Evolutionary conservation across 2,888 invertebrate species (phyloP).

Genomic region (Drosophila planitibia): DNA sequence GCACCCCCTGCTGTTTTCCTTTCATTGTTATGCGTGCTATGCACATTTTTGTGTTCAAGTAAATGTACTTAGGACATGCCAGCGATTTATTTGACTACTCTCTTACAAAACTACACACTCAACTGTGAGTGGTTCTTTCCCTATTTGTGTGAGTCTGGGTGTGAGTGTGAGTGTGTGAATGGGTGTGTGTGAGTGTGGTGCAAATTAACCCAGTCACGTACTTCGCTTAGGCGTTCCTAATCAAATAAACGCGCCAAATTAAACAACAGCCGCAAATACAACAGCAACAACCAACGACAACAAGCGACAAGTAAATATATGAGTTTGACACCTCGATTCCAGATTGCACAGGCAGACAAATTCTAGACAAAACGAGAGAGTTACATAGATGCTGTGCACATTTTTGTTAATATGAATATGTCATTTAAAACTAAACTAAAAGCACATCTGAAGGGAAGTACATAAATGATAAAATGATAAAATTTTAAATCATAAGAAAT

Average conservation of each 20-base stretch:
- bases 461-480: no score
- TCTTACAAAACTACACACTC: slow-evolving; percentile 36
- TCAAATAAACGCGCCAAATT: slow-evolving; percentile 80
- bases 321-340: slow-evolving; percentile 68
- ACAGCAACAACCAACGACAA: slow-evolving; percentile 38
- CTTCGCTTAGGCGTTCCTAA: slow-evolving; percentile 73
- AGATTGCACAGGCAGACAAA: slow-evolving; percentile 27
- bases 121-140: slow-evolving; percentile 2
- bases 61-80: slow-evolving; percentile 67
- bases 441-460: background rate
- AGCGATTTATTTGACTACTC: slow-evolving; percentile 73
- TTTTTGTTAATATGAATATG: background rate
- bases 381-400: slow-evolving; percentile 13
- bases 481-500: no score
- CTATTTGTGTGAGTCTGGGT: background rate
- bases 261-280: slow-evolving; percentile 60
- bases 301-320: slow-evolving; percentile 69
- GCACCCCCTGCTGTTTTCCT: slow-evolving; percentile 30
- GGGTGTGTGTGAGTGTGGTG: slow-evolving; percentile 13
- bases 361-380: background rate
- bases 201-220: slow-evolving; percentile 78
- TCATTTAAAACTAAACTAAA: background rate
- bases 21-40: slow-evolving; percentile 74
- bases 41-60: slow-evolving; percentile 65
- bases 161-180: background rate